Percentiles rank a stretch among this genome's conserved stretches.
phyloP scores from a whole-genome alignment of 1,140 invertebrate species.

The Zaprionus capensis region DNA sequence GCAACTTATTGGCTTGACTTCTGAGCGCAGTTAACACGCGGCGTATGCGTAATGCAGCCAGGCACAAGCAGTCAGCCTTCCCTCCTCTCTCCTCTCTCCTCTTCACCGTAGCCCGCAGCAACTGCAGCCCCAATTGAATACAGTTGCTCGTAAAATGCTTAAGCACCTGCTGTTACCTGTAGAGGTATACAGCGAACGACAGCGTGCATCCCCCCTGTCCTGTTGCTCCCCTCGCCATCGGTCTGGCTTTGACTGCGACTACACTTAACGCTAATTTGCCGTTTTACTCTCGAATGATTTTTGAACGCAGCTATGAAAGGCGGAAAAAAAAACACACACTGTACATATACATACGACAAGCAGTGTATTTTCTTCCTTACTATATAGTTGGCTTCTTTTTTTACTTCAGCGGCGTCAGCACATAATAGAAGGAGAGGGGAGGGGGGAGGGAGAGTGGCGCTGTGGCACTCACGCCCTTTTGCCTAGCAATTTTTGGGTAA shows the following conservation, averaged over 20 bases:
- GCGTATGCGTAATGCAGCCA: constrained; percentile 70
- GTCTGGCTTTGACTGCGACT: constrained; percentile 31
- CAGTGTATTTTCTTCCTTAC: neutral
- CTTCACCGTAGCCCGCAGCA: neutral
- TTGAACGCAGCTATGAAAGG: constrained; percentile 39
- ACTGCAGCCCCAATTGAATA: constrained; percentile 68
- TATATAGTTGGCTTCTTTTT: constrained; percentile 25
- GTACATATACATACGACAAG: neutral
- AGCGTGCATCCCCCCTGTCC: neutral
- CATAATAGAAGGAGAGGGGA: neutral
- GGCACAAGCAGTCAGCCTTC: constrained; percentile 49
- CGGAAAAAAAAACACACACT: neutral
- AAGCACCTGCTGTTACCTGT: constrained; percentile 66
- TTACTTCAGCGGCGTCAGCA: constrained; percentile 28
- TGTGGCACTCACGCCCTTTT: constrained; percentile 45
- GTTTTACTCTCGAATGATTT: constrained; percentile 77
- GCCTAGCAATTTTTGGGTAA: constrained; percentile 67
- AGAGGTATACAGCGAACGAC: constrained; percentile 52
- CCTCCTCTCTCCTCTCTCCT: neutral
- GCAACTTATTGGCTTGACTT: constrained; percentile 79
- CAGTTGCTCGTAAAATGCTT: constrained; percentile 80
- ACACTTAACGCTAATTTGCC: constrained; percentile 78
- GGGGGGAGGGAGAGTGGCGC: neutral
- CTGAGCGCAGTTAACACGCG: constrained; percentile 80
- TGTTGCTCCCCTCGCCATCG: neutral